Conservation (phyloP, 1,140 invertebrate genomes). For the Theocolax elegans region DNA sequence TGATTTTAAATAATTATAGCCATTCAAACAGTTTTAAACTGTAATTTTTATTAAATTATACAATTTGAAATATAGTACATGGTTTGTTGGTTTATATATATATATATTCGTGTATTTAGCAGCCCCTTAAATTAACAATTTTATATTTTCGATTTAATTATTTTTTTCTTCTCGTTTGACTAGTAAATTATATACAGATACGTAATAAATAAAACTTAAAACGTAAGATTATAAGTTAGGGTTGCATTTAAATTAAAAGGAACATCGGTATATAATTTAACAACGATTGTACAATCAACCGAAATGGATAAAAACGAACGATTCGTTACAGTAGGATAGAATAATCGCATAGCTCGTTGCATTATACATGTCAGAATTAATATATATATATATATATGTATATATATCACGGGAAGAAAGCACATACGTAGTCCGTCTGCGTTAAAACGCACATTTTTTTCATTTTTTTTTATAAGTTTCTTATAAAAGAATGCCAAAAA, state of each 20-base stretch:
- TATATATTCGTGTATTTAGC: conserved; percentile 30
- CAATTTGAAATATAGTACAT: too few species aligned
- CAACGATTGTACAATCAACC: conserved; percentile 12
- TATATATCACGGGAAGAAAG: conserved; percentile 39
- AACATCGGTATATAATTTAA: too few species aligned
- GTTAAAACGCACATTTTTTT: conserved; percentile 18
- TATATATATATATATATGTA: too few species aligned
- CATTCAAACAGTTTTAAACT: too few species aligned
- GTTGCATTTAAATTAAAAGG: too few species aligned
- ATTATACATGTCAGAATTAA: conserved; percentile 34
- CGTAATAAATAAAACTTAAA: not conserved
- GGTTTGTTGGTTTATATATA: too few species aligned
- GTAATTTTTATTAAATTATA: too few species aligned
- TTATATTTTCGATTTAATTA: conserved; percentile 16
- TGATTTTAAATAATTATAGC: too few species aligned
- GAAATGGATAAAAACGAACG: conserved; percentile 23
- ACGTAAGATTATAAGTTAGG: too few species aligned
- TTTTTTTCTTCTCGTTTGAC: conserved; percentile 17
- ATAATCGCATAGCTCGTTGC: conserved; percentile 20
- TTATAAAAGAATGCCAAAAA: conserved; percentile 35
- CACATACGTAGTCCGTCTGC: conserved; percentile 32
- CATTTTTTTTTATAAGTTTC: conserved; percentile 9
- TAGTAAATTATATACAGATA: conserved; percentile 12
- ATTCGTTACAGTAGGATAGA: not conserved
- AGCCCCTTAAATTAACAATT: conserved; percentile 37